phyloP scores from a whole-genome alignment of 2,113 vertebrate genomes.

The Crotalus viridis region DNA sequence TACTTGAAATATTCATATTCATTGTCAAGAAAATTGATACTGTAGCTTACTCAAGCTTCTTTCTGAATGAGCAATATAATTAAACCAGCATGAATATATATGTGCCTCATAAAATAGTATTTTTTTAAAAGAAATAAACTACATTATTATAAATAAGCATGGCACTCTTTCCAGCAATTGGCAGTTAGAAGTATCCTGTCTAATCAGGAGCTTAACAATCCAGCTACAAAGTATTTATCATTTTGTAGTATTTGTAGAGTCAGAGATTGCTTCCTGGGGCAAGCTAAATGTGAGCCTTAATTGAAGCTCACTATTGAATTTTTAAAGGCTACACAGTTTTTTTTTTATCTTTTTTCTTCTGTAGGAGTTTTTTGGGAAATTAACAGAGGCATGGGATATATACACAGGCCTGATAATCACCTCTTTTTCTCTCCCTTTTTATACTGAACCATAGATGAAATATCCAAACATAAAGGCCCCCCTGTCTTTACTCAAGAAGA shows the following conservation, averaged over 20 bases:
- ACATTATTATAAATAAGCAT: neutral
- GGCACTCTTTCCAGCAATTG: neutral
- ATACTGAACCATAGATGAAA: slow-evolving; percentile 79
- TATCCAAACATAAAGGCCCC: slow-evolving; percentile 95
- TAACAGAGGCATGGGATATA: neutral
- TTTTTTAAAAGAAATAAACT: neutral
- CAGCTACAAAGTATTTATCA: neutral
- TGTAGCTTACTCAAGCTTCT: neutral
- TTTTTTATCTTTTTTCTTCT: neutral
- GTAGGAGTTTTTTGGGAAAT: neutral
- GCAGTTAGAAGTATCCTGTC: neutral
- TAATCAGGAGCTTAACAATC: neutral
- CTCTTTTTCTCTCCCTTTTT: slow-evolving; percentile 32
- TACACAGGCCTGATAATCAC: neutral
- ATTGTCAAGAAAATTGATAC: neutral
- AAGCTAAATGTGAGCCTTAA: neutral
- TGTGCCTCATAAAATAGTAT: neutral
- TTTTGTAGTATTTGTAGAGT: neutral
- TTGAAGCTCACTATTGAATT: neutral
- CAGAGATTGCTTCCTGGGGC: neutral
- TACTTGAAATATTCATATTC: neutral
- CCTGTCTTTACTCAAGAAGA: slow-evolving; percentile 96
- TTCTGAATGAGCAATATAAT: neutral
- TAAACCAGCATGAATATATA: neutral
- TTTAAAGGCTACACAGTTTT: neutral